A percentile compares a stretch with the other conserved stretches of the same genome.
Conservation (phyloP, 2,113 vertebrate species). For the Gracilinanus agilis region DNA sequence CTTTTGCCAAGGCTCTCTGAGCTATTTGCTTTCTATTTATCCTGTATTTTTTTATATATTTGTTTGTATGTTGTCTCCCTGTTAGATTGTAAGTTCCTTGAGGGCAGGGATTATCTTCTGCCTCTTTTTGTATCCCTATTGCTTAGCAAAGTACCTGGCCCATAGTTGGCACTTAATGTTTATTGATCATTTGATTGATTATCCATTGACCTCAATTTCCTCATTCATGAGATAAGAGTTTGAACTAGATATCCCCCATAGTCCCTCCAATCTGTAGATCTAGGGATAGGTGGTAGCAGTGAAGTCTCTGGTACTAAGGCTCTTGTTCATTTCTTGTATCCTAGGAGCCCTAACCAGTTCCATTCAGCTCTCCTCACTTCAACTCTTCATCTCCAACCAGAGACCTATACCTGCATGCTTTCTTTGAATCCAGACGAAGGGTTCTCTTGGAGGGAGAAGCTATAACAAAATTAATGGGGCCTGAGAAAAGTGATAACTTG, state of each 20-base stretch:
- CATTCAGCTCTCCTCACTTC: background rate
- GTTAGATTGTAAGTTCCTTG: background rate
- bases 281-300: background rate
- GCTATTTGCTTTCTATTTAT: background rate
- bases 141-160: background rate
- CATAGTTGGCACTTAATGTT: background rate
- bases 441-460: background rate
- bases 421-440: background rate
- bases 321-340: background rate
- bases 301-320: background rate
- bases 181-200: background rate
- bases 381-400: background rate
- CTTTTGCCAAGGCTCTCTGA: background rate
- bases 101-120: background rate
- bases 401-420: background rate
- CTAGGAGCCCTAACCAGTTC: background rate
- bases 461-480: background rate
- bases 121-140: background rate
- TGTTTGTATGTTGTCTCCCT: background rate
- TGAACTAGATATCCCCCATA: background rate
- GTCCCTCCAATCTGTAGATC: background rate
- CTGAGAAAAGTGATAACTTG: background rate
- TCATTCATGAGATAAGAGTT: background rate
- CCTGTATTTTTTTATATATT: background rate
- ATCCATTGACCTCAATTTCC: background rate